Base-by-base conservation (phyloP, 2,797 vertebrate genomes). In the Australoheros facetus region DNA sequence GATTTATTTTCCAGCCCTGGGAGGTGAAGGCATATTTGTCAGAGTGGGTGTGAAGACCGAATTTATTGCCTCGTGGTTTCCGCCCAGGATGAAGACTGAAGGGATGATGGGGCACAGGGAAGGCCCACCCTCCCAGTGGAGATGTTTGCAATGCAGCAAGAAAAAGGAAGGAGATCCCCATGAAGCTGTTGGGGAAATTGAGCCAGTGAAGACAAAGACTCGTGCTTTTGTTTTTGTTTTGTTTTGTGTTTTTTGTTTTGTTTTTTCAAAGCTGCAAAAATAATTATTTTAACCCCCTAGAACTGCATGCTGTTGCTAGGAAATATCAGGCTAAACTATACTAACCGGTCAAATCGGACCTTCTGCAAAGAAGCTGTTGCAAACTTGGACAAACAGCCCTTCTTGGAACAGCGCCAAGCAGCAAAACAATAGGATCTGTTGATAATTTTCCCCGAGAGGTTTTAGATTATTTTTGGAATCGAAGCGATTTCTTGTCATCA, bases 31-130 rank as follows among this genome's bases (percentile, higher is more conserved):
- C 89, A 83, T 88, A 92, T 92, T 96, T 96, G 95, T 96, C 95
- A 93, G 91, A 93, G 92, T 89, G 95, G 96, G 96, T 92, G 96
- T 96, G 96, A 96, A 96, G 94, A 93, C 85, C 92, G 93, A 95
- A 96, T 96, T 94, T 95, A 96, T 93, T 93, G 95, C 94, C 89
- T 86, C 69, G 83, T 90, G 94, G 94, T 95, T 96, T 97, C 96
- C 96, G 94, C 92, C 95, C 95, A 92, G 96, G 95, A 96, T 92
- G 91, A 88, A 82, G 90, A 90, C 93, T 87, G 86, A 17, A 32
- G 85, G 84, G 86, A 87, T 91, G 91, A 93, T 90, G 93, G 92
- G 86, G 93, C 92, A 85, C 91, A 81, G 84, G 95, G 93, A 96
- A 94, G 94, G 95, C 94, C 94, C 92, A n/a, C 76, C 55, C 92